Base-by-base conservation (phyloP, 2,888 invertebrate genomes). In the Caenorhabditis sp. region DNA sequence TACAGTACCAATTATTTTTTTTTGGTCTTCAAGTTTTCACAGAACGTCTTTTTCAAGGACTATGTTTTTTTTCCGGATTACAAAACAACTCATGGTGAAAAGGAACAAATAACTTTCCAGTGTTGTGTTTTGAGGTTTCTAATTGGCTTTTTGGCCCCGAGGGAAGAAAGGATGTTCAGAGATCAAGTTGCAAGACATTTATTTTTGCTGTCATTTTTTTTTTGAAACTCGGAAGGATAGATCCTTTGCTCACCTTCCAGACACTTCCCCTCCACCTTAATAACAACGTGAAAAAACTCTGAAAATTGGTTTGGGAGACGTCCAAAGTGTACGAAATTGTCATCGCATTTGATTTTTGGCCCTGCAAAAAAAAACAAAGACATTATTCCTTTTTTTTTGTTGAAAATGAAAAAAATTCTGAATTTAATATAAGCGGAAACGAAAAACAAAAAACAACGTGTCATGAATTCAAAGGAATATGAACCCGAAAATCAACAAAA, bases 231-330 rank as follows among this genome's bases (percentile, higher is more conserved):
- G n/a, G n/a, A n/a, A n/a, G n/a, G n/a, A n/a, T n/a, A n/a, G n/a
- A n/a, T n/a, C n/a, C n/a, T n/a, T n/a, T n/a, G n/a, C 76, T 14
- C 24, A 79, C 79, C 77, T 79, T 80, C 80, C 72, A 81, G 49
- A 79, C 81, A 64, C 79, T 81, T 59, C 80, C 77, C 55, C 76
- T 72, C 71, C 79, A 81, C 60, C 77, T 61, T 24, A 70, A 77
- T 12, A 81, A 68, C 36, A 79, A 64, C 23, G 76, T 82, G 62
- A 76, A 67, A 58, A 82, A 82, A 63, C 78, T 81, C 50, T 82
- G 78, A 43, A 80, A 67, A 51, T 72, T 76, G 27, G 77, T 79
- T 61, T 78, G 77, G 24, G 77, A 66, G 24, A 76, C 71, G 70
- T 81, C 77, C 62, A 79, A 68, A 31, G 81, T 72, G 66, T 82